Percentiles rank a stretch among this genome's conserved stretches.
Conservation (phyloP, 1,140 invertebrate genomes). For the Liolophura sinensis region DNA sequence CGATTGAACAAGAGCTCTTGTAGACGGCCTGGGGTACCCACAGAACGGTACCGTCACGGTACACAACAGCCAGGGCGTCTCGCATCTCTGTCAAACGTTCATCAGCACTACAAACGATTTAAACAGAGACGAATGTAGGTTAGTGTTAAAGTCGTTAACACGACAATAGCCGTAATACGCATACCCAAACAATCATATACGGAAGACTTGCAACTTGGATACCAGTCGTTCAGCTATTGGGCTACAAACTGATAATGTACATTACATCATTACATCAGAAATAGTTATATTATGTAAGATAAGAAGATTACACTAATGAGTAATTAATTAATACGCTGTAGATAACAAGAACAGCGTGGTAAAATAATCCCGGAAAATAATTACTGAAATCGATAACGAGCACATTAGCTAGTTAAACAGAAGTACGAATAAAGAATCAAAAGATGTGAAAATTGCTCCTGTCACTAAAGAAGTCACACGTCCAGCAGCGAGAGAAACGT, state of each 20-base stretch:
- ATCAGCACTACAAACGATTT: constrained; percentile 48
- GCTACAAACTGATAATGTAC: background rate
- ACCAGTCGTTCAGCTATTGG: background rate
- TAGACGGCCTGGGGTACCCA: constrained; percentile 99
- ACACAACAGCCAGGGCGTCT: constrained; percentile 54
- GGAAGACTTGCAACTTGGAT: background rate
- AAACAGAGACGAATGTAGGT: constrained; percentile 3
- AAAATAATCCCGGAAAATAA: too few species aligned
- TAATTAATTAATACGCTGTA: too few species aligned
- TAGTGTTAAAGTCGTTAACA: background rate
- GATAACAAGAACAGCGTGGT: too few species aligned
- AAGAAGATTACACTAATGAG: too few species aligned
- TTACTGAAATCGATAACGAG: too few species aligned
- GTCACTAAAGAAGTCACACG: too few species aligned
- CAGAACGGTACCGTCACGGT: constrained; percentile 89
- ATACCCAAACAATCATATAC: background rate
- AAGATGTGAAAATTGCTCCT: too few species aligned
- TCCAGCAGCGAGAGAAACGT: too few species aligned
- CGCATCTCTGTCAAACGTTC: constrained; percentile 53
- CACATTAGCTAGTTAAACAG: too few species aligned
- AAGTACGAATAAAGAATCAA: too few species aligned
- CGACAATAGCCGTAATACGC: too few species aligned
- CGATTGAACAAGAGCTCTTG: constrained; percentile 88
- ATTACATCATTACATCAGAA: background rate
- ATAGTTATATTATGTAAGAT: too few species aligned